Evolutionary conservation across 2,888 invertebrate species (phyloP).

Genomic region (Apamea anceps): DNA sequence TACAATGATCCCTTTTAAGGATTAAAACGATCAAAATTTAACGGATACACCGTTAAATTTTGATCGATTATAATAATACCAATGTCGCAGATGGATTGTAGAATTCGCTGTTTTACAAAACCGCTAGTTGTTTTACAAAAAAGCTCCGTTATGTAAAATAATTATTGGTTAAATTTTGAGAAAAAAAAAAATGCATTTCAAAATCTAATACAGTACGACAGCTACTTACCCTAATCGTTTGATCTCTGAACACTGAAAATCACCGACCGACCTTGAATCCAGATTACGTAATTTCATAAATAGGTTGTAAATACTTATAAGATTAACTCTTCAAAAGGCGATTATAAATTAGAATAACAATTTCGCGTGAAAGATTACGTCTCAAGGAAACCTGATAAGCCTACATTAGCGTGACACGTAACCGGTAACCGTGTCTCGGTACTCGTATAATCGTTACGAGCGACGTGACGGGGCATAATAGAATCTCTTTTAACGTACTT

Average conservation of each 20-base stretch:
- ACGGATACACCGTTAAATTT: too few species aligned
- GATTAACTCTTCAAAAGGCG: conserved; percentile 34
- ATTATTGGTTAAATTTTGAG: too few species aligned
- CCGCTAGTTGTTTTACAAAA: too few species aligned
- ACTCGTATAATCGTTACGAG: conserved; percentile 46
- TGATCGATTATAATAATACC: too few species aligned
- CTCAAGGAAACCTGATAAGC: conserved; percentile 56
- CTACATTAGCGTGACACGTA: conserved; percentile 48
- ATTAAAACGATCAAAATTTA: too few species aligned
- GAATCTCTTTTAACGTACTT: conserved; percentile 55
- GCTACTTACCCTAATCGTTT: background rate
- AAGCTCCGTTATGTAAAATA: too few species aligned
- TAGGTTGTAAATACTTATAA: conserved; percentile 26
- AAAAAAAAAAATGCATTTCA: too few species aligned
- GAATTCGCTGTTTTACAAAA: too few species aligned
- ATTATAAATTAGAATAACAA: conserved; percentile 52
- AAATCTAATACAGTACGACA: background rate
- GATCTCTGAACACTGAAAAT: background rate
- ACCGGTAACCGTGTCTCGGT: conserved; percentile 48
- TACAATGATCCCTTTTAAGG: too few species aligned
- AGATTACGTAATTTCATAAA: conserved; percentile 27
- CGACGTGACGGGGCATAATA: conserved; percentile 54
- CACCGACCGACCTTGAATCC: conserved; percentile 16
- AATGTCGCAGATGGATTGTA: too few species aligned
- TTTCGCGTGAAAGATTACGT: conserved; percentile 47